Percentiles rank a stretch among this genome's conserved stretches.
These are phyloP conservation scores for Toxonevra muliebris DNA, from an alignment of 2,888 invertebrate genomes.

Conservation along the genomic window DNA sequence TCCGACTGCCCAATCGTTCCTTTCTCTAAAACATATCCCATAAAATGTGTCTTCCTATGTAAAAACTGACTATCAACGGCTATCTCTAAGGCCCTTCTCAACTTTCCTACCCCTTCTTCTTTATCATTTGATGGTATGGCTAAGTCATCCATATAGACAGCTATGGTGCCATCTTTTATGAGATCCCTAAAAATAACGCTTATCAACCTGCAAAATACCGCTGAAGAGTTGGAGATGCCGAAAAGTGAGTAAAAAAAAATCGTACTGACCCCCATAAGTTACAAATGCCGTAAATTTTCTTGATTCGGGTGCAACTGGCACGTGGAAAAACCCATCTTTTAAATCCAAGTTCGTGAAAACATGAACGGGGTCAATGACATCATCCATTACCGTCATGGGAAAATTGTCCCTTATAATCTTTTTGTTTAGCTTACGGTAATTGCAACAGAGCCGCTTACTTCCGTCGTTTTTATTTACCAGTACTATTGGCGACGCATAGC, in stretches of 20 bases:
- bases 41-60: constrained; percentile 21
- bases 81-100: constrained; percentile 25
- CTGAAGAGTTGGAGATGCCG: constrained; percentile 24
- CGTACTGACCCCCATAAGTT: constrained; percentile 32
- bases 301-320: constrained; percentile 26
- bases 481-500: constrained; percentile 48
- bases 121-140: no score
- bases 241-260: constrained; percentile 32
- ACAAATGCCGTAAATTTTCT: constrained; percentile 33
- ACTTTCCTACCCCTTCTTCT: constrained; percentile 10
- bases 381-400: constrained; percentile 33
- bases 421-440: constrained; percentile 26
- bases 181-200: constrained; percentile 23
- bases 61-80: constrained; percentile 37
- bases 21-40: constrained; percentile 29
- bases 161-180: constrained; percentile 9
- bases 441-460: no score
- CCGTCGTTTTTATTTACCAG: constrained; percentile 30
- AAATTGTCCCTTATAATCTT: constrained; percentile 33
- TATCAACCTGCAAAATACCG: constrained; percentile 22
- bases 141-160: constrained; percentile 32
- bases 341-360: constrained; percentile 31
- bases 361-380: constrained; percentile 27
- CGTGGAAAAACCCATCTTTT: no score
- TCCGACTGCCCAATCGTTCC: no score